These are phyloP conservation scores for Tetragonula carbonaria DNA, from an alignment of 2,888 invertebrate species.

Conservation along the genomic window DNA sequence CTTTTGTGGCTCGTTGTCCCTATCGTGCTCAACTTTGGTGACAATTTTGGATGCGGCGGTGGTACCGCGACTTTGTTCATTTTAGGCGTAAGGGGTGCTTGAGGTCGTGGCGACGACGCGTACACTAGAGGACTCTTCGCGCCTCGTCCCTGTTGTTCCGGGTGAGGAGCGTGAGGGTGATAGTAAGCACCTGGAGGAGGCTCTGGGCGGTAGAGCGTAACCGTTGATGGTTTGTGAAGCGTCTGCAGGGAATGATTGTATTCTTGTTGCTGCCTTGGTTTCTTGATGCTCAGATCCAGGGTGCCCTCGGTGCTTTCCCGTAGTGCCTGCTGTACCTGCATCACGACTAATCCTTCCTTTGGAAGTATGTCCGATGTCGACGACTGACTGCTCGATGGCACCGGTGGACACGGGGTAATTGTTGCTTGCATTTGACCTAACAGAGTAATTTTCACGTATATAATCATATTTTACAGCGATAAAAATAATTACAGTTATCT, in stretches of 20 bases:
- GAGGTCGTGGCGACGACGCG: constrained; percentile 81
- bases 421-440: constrained; percentile 86
- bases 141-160: constrained; percentile 78
- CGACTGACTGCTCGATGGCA: constrained; percentile 81
- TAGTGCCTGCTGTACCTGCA: constrained; percentile 86
- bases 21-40: constrained; percentile 84
- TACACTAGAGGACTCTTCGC: constrained; percentile 81
- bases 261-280: constrained; percentile 85
- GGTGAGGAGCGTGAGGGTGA: constrained; percentile 79
- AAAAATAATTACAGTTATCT: background rate
- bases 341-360: constrained; percentile 88
- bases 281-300: constrained; percentile 91
- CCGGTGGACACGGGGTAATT: constrained; percentile 87
- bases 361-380: constrained; percentile 85
- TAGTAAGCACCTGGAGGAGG: constrained; percentile 80
- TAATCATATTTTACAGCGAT: background rate
- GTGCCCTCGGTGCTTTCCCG: constrained; percentile 88
- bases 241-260: constrained; percentile 82
- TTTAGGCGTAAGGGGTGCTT: constrained; percentile 85
- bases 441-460: background rate
- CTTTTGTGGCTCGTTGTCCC: constrained; percentile 85
- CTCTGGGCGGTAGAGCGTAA: constrained; percentile 79
- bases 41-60: constrained; percentile 84
- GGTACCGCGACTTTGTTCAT: constrained; percentile 82
- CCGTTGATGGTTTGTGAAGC: constrained; percentile 78